A percentile compares a stretch with the other conserved stretches of the same genome.
These are phyloP conservation scores for Stegodyphus dumicola DNA, from an alignment of 1,140 invertebrate species.

Conservation along the genomic window DNA sequence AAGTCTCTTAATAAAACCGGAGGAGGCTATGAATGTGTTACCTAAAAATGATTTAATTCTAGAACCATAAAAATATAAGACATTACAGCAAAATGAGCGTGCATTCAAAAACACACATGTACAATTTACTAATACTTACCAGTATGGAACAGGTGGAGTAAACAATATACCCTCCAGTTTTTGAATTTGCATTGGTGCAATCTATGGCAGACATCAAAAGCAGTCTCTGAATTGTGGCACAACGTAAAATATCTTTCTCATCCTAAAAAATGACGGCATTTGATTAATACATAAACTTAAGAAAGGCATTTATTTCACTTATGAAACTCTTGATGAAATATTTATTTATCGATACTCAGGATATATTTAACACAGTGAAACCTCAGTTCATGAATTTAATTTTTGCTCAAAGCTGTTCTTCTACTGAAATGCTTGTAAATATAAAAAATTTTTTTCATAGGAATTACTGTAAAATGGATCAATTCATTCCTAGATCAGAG, in stretches of 20 bases:
- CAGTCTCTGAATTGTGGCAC: slow-evolving; percentile 92
- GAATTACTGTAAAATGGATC: too few species aligned
- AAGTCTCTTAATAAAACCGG: neutral
- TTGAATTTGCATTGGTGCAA: slow-evolving; percentile 90
- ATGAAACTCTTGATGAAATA: too few species aligned
- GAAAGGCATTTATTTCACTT: too few species aligned
- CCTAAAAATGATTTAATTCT: neutral
- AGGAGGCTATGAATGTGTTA: neutral
- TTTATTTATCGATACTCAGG: too few species aligned
- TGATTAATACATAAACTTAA: too few species aligned
- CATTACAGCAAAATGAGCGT: neutral
- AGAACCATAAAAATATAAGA: neutral
- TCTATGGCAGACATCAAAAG: slow-evolving; percentile 96
- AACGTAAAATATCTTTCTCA: slow-evolving; percentile 88
- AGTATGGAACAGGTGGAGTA: slow-evolving; percentile 99
- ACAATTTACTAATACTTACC: slow-evolving; percentile 70
- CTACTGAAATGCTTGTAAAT: too few species aligned
- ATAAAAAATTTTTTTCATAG: too few species aligned
- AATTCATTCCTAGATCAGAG: too few species aligned
- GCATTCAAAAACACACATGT: neutral
- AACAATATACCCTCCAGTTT: slow-evolving; percentile 92
- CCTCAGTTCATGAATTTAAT: too few species aligned
- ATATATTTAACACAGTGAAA: too few species aligned
- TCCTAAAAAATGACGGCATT: slow-evolving; percentile 72
- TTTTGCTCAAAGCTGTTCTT: too few species aligned